Evolutionary conservation across 92 coral and sea anemone species (phyloP).

Genomic region (Parazoanthus darwini): DNA sequence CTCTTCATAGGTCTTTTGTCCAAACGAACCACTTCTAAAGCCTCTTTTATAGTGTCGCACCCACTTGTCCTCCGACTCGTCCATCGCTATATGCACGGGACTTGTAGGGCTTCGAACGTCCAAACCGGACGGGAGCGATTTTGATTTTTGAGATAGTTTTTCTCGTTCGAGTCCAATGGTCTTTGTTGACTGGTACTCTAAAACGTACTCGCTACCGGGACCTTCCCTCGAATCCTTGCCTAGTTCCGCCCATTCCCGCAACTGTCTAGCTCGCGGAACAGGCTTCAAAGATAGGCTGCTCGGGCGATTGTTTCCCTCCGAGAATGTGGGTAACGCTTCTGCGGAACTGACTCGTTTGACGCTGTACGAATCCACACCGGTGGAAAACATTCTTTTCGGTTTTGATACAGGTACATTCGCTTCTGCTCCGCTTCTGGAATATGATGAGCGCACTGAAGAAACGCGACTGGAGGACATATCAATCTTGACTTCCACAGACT

Average conservation of each 20-base stretch:
- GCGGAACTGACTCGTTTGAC: conserved; percentile 20
- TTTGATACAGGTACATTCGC: not conserved
- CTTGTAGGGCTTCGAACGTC: conserved; percentile 33
- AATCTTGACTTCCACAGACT: conserved; percentile 24
- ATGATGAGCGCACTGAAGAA: not conserved
- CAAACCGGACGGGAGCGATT: conserved; percentile 12
- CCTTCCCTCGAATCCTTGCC: conserved; percentile 13
- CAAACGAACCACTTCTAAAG: conserved; percentile 24
- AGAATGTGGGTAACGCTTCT: conserved; percentile 14
- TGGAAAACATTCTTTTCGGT: conserved; percentile 25
- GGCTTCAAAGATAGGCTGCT: conserved; percentile 3
- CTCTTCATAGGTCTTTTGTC: conserved; percentile 12
- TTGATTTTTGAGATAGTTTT: conserved; percentile 8
- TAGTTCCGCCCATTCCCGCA: conserved; percentile 32
- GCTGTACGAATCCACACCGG: conserved; percentile 40
- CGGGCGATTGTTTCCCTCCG: not conserved
- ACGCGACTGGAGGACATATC: conserved; percentile 1
- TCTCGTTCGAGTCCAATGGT: conserved; percentile 21
- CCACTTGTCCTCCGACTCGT: conserved; percentile 38
- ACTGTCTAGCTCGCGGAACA: conserved; percentile 33
- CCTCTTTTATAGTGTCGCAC: conserved; percentile 19
- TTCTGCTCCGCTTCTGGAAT: not conserved
- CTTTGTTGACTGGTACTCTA: conserved; percentile 20
- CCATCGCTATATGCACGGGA: conserved; percentile 10
- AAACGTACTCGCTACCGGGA: not conserved